phyloP scores from a whole-genome alignment of 2,797 vertebrate genomes.

The Ataeniobius toweri region DNA sequence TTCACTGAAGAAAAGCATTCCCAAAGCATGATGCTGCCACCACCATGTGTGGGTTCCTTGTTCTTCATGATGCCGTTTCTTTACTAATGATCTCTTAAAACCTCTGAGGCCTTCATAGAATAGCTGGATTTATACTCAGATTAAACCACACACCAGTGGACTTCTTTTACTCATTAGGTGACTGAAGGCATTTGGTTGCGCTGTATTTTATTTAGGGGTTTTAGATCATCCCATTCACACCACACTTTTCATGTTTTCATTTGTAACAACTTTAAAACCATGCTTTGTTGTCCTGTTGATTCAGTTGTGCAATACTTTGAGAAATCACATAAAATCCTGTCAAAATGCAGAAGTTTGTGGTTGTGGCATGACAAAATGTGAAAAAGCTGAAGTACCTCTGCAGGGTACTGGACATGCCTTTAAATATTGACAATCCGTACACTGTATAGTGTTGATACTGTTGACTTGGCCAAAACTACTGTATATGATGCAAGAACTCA shows the following conservation, averaged over 20 bases:
- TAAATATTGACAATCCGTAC: background rate
- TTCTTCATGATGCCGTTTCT: background rate
- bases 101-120: background rate
- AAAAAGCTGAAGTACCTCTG: background rate
- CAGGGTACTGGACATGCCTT: background rate
- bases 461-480: conserved; percentile 6
- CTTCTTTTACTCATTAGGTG: background rate
- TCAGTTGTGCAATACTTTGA: background rate
- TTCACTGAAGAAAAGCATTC: background rate
- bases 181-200: background rate
- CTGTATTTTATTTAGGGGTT: background rate
- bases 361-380: background rate
- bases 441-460: background rate
- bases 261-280: background rate
- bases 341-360: background rate
- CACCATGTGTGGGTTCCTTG: background rate
- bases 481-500: background rate
- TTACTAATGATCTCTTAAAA: background rate
- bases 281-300: background rate
- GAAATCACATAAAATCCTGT: background rate
- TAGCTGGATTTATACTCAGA: background rate
- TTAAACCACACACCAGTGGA: background rate
- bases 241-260: background rate
- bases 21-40: conserved; percentile 3
- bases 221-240: background rate